Percentiles rank a stretch among this genome's conserved stretches.
Conservation (phyloP, 1,140 invertebrate genomes). For the Euwallacea fornicatus region DNA sequence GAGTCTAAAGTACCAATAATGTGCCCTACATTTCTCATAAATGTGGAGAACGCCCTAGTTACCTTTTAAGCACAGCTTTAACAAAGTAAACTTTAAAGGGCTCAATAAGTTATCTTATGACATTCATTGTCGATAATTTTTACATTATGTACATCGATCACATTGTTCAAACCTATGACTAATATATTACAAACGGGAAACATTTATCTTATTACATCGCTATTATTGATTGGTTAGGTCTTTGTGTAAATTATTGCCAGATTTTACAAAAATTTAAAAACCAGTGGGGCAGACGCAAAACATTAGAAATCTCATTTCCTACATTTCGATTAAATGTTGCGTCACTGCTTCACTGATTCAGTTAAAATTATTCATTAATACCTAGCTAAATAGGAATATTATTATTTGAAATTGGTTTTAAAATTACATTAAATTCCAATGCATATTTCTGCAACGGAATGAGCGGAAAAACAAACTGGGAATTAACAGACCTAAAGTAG, state of each 20-base stretch:
- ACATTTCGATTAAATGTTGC: too few relatives aligned
- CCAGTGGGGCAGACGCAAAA: too few relatives aligned
- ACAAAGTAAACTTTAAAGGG: background rate
- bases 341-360: background rate
- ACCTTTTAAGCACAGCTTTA: background rate
- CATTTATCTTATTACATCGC: constrained; percentile 1
- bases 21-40: background rate
- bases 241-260: constrained; percentile 24
- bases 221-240: constrained; percentile 11
- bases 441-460: background rate
- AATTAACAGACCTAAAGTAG: background rate
- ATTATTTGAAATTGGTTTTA: constrained; percentile 1
- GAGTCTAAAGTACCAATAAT: background rate
- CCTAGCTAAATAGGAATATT: constrained; percentile 9
- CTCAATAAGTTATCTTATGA: background rate
- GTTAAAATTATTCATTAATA: constrained; percentile 4
- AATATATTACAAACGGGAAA: constrained; percentile 19
- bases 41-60: background rate
- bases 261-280: constrained; percentile 14
- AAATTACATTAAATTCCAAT: constrained; percentile 8
- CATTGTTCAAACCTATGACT: constrained; percentile 16
- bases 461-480: too few relatives aligned
- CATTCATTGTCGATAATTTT: background rate
- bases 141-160: constrained; percentile 23
- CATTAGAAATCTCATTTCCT: too few relatives aligned